Evolutionary conservation across 2,797 vertebrate species (phyloP).

Genomic region (Antrozous pallidus): DNA sequence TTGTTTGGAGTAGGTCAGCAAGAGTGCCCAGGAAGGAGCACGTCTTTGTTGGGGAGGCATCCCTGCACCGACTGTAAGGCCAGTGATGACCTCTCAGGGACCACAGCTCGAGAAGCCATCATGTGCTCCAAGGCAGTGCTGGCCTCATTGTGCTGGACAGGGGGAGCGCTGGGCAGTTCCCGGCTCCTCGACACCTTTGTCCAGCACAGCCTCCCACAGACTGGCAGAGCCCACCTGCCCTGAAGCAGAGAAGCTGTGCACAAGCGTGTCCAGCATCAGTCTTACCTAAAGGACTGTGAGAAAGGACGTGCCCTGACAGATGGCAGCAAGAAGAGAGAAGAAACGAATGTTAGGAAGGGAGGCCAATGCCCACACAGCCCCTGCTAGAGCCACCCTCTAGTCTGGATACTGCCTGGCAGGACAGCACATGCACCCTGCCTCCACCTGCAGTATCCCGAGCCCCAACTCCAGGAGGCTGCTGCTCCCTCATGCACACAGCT

Average conservation of each 20-base stretch:
- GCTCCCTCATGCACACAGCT: too few relatives aligned
- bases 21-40: neutral
- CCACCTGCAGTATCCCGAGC: neutral
- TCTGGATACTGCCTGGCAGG: neutral
- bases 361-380: neutral
- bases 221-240: neutral
- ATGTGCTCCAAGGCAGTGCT: neutral
- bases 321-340: conserved; percentile 84
- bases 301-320: conserved; percentile 93
- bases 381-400: neutral
- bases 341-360: conserved; percentile 52
- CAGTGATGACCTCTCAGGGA: too few relatives aligned
- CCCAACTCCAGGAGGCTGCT: neutral
- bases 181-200: neutral
- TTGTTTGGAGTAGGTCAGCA: neutral
- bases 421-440: neutral
- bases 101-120: neutral
- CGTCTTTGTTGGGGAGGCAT: neutral
- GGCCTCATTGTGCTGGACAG: neutral
- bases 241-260: neutral
- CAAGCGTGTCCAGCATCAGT: neutral
- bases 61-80: rapidly evolving
- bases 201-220: neutral
- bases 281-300: conserved; percentile 99
- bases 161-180: neutral